Evolutionary conservation across 2,888 invertebrate species (phyloP).

Genomic region (Archips xylosteana): DNA sequence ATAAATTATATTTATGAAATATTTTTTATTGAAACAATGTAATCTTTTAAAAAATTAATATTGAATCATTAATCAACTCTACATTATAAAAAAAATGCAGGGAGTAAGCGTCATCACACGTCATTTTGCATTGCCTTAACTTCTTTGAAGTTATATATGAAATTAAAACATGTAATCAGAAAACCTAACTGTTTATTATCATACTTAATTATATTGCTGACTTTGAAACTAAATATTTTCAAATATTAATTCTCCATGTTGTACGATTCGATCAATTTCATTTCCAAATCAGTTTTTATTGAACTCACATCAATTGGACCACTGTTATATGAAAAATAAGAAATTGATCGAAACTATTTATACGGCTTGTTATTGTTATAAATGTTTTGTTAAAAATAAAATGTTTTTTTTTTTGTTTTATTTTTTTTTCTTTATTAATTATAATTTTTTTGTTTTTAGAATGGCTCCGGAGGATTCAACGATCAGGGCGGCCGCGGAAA

Average conservation of each 20-base stretch:
- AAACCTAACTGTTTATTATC: not conserved
- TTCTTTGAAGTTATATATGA: not conserved
- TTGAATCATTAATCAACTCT: not conserved
- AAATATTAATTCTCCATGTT: constrained; percentile 37
- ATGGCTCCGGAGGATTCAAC: constrained; percentile 92
- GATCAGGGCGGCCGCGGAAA: constrained; percentile 92
- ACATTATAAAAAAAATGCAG: not conserved
- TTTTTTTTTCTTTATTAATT: constrained; percentile 69
- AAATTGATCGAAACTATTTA: constrained; percentile 50
- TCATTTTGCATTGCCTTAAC: constrained; percentile 5
- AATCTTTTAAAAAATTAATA: not conserved
- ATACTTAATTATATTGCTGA: not conserved
- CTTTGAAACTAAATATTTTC: constrained; percentile 7
- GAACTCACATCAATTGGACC: not conserved
- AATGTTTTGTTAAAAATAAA: constrained; percentile 63
- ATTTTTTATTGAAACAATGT: constrained; percentile 18
- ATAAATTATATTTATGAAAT: not conserved
- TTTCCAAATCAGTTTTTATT: not conserved
- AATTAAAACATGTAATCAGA: not conserved
- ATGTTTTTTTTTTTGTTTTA: constrained; percentile 62
- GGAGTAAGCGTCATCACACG: not conserved
- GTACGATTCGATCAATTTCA: constrained; percentile 36
- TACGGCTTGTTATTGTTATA: constrained; percentile 49
- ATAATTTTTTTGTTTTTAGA: constrained; percentile 91
- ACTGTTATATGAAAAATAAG: not conserved